Evolutionary conservation across 2,113 vertebrate species (phyloP), one percentile per base, ranked within the genome.

Genomic region (Axis porcinus): DNA sequence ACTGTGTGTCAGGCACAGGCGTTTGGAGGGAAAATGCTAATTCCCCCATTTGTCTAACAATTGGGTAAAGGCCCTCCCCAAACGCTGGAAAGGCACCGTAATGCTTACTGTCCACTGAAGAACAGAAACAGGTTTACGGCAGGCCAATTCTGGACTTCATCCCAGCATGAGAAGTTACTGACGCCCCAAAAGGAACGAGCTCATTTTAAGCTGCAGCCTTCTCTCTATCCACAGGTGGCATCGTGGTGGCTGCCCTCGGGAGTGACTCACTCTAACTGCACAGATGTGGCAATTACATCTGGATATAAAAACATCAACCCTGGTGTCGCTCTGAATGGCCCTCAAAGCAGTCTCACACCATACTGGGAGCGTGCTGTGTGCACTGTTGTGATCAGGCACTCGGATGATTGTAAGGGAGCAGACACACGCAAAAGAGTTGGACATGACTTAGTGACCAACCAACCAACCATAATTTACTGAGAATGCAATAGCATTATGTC

Each of bases 21-120:
- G 74, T 43, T 45, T 90, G 57, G 76, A 89, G 70, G 47, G 23
- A 86, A 97, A 95, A 92, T 70, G 88, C 36, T 74, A 55, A 83
- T 62, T 88, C 27, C 58, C 57, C 55, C 57, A 78, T 67, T 43
- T 84, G 60, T 92, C 55, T 84, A 92, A 84, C 33, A n/a, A 62
- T 54, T 91, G 43, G 6, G 52, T 27, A 81, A 93, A 81, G 11
- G 36, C 13, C 23, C 60, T 64, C 10, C 62, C 23, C 62, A 92
- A 25, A 82, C 28, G 62, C 43, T 86, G 40, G n/a, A 40, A 94
- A 86, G 52, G 86, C 23, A 82, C 40, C 36, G 27, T 54, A 83
- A 83, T 21, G 47, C 47, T 70, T 70, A 36, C 6, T 90, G 52
- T 33, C 93, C 33, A 78, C 30, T 78, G 55, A 11, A 95, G 21